A percentile compares a stretch with the other conserved stretches of the same genome.
phyloP scores from a whole-genome alignment of 2,113 vertebrate genomes.

The Grammomys surdaster region DNA sequence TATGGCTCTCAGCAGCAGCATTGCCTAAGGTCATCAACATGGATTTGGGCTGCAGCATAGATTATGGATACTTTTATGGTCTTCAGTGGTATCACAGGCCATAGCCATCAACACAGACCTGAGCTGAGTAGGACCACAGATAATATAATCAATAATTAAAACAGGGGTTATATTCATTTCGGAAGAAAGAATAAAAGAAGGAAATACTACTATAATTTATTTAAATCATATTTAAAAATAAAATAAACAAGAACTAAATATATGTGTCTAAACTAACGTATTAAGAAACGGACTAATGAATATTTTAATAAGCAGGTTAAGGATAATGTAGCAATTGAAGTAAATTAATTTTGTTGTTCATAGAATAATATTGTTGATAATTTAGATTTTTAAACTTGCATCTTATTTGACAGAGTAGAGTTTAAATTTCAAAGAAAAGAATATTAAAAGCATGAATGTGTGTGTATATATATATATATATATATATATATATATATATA shows the following conservation, averaged over 20 bases:
- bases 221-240: background rate
- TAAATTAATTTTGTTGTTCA: background rate
- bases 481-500: too few relatives aligned
- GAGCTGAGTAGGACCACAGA: background rate
- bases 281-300: background rate
- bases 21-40: background rate
- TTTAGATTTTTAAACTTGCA: background rate
- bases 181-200: background rate
- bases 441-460: background rate
- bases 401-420: background rate
- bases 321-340: background rate
- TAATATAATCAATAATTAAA: constrained; percentile 11
- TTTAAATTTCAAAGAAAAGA: background rate
- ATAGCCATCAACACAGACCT: background rate
- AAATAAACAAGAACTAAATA: background rate
- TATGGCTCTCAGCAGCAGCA: background rate
- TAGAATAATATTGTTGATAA: background rate
- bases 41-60: background rate
- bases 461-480: too few relatives aligned
- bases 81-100: background rate
- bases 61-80: background rate
- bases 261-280: background rate
- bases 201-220: background rate
- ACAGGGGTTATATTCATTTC: background rate
- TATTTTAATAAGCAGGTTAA: background rate